Conservation (phyloP, 1,140 invertebrate species). For the Epicauta chinensis region DNA sequence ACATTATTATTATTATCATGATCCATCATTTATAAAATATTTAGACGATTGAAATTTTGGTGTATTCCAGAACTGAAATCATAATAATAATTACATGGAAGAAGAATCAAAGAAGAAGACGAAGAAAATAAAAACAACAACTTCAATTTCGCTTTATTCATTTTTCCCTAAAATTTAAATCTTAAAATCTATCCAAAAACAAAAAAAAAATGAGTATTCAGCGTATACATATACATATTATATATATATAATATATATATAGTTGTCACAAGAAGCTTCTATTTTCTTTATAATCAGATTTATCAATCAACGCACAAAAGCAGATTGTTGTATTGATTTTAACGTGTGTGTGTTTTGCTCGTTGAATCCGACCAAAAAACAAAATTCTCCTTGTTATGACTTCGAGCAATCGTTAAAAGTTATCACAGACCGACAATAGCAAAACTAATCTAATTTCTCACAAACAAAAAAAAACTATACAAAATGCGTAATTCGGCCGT, state of each 20-base stretch:
- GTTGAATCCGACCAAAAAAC: too few relatives aligned
- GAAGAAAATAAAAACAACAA: slow-evolving; percentile 7
- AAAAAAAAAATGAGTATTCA: slow-evolving; percentile 24
- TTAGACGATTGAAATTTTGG: slow-evolving; percentile 4
- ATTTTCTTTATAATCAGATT: slow-evolving; percentile 16
- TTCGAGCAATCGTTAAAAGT: slow-evolving; percentile 31
- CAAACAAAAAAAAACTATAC: slow-evolving; percentile 1
- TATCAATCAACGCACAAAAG: slow-evolving; percentile 1
- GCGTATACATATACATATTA: slow-evolving; percentile 22
- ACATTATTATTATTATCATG: slow-evolving; percentile 2
- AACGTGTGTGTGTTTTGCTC: neutral
- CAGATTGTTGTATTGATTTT: neutral
- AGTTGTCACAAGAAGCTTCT: slow-evolving; percentile 26
- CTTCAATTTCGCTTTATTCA: neutral
- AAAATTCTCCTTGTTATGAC: slow-evolving; percentile 12
- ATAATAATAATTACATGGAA: neutral
- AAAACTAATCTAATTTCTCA: neutral
- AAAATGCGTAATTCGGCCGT: neutral
- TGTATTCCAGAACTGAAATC: too few relatives aligned
- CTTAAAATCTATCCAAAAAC: slow-evolving; percentile 1
- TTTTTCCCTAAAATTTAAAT: neutral
- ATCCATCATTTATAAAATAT: too few relatives aligned
- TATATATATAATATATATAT: slow-evolving; percentile 3
- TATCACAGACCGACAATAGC: slow-evolving; percentile 39
- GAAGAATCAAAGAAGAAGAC: too few relatives aligned